Base-by-base conservation (phyloP, 2,113 vertebrate species). In the Sus scrofa region DNA sequence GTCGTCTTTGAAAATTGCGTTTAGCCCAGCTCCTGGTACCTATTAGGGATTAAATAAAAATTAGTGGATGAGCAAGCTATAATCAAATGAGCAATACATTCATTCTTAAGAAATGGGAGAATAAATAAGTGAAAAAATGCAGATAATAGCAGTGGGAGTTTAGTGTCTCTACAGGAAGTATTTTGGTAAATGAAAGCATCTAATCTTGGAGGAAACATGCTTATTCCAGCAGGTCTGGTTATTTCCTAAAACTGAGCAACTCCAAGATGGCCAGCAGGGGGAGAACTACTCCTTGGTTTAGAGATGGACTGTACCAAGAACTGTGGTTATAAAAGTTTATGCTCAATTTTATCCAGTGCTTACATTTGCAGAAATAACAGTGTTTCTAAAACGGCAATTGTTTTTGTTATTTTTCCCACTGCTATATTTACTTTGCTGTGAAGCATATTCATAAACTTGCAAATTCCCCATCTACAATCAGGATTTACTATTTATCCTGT, bases 241-340 rank as follows among this genome's bases (percentile, higher is more conserved):
- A 39, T 24, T 68, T 71, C 26, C 63, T 67, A 56, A 89, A 84
- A 86, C 14, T 7, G 83, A 96, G 78, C 54, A 88, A 81, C 95
- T 87, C 60, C 63, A 92, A 73, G 34, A 73, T 19, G 27, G 19
- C 65, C 97, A 97, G 96, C 86, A 97, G 94, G 56, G 44, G 92
- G 94, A 27, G 62, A 79, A 63, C 12, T 91, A n/a, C 50, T 32
- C 81, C 56, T 67, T 30, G 82, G 6, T 73, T 58, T 70, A 34
- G 68, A 86, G 19, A 14, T 78, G 24, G 24, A 83, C 14, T 89
- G 6, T 50, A 71, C 34, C 52, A 1, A 6, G 58, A 9, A 24
- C n/a, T 22, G 50, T 3, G 9, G 18, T 30, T 83, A 1, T 3
- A 4, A 30, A 75, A 52, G 19, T 39, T 93, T 74, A 4, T 7